Conservation (phyloP, 2,888 invertebrate genomes). For the Volucella inflata region DNA sequence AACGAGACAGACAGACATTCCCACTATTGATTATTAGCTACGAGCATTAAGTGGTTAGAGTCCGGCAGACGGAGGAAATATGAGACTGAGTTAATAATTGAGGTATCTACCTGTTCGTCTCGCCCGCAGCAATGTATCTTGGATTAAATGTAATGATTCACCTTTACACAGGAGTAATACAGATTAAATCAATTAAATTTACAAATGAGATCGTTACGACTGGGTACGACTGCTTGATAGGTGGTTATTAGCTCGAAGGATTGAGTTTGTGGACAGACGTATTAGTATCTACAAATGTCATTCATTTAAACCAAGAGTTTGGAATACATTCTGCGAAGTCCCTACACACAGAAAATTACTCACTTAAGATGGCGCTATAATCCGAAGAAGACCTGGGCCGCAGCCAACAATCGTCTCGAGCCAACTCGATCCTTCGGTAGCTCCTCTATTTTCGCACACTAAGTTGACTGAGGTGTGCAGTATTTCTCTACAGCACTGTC, state of each 20-base stretch:
- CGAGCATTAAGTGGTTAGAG: conserved; percentile 14
- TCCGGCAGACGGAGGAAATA: neutral
- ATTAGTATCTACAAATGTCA: no score
- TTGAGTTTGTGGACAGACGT: no score
- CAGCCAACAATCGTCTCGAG: no score
- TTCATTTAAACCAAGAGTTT: no score
- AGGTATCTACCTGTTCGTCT: neutral
- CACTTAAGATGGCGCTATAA: no score
- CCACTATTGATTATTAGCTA: conserved; percentile 24
- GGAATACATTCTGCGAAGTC: no score
- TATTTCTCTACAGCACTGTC: no score
- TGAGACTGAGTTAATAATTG: neutral
- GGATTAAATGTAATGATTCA: neutral
- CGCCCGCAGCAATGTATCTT: neutral
- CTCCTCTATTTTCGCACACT: no score
- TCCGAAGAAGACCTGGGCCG: no score
- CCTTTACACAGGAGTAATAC: neutral
- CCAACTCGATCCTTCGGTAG: no score
- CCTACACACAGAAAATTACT: no score
- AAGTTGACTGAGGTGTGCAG: no score
- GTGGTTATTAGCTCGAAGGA: neutral
- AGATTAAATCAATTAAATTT: conserved; percentile 12
- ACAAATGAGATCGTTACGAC: neutral
- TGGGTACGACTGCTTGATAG: neutral
- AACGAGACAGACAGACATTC: conserved; percentile 12